Base-by-base conservation (phyloP, 2,113 vertebrate genomes). In the Misgurnus anguillicaudatus region DNA sequence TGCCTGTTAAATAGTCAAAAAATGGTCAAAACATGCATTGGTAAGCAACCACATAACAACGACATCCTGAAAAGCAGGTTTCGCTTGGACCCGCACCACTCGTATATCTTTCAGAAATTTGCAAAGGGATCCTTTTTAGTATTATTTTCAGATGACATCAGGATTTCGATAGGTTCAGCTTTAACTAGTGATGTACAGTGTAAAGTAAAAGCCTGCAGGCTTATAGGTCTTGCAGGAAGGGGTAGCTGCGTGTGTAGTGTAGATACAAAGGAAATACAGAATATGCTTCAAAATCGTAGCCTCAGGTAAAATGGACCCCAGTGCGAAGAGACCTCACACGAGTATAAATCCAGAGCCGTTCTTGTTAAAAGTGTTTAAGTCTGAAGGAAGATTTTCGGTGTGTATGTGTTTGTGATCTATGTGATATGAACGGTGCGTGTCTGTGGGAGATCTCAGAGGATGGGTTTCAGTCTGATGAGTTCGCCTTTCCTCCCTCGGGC, bases 381-480 rank as follows among this genome's bases (percentile, higher is more conserved):
- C 66, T 75, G 45, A 6, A 72, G 61, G 13, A 47, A 58, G 51
- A n/a, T 17, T 31, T 60, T 68, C 16, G 48, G n/a, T 76, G 24
- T 62, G 71, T 38, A 61, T 57, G 61, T 71, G 68, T n/a, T 39
- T 61, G 16, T 48, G 39, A 41, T 72, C 11, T 72, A 42, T 39
- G 10, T 36, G 36, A 57, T 70, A 53, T 39, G 21, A 55, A 47
- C 36, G 9, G 31, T 73, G 61, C 48, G 67, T 39, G 62, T 71
- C 19, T 42, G 65, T 10, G 92, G 92, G 94, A 94, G 94, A 93
- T 95, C 94, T 93, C 92, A 93, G 93, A 95, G 92, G 95, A 95
- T 95, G 85, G 95, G 94, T 96, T 94, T 96, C 95, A 94, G 92
- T 93, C 94, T 92, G 93, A 94, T 96, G 94, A 96, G 81, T 82